phyloP scores from a whole-genome alignment of 2,888 invertebrate genomes.

The Dinocampus coccinellae region DNA sequence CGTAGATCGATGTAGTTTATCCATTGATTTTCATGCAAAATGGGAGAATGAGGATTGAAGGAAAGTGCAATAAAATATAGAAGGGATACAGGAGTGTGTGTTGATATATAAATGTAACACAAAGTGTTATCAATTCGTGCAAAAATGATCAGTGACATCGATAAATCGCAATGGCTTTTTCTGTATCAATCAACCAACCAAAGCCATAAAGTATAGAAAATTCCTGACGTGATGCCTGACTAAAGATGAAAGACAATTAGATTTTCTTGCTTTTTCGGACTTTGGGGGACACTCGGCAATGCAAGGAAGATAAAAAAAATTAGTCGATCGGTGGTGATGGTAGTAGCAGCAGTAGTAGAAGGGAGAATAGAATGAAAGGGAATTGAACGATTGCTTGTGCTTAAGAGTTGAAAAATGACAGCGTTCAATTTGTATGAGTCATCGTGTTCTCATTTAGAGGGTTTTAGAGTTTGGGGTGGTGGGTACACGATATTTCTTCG shows the following conservation, averaged over 20 bases:
- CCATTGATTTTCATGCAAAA: conserved; percentile 29
- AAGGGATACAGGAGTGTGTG: background rate
- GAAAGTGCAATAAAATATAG: background rate
- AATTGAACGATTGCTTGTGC: background rate
- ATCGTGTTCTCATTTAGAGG: background rate
- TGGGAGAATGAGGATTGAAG: background rate
- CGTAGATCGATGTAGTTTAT: conserved; percentile 31
- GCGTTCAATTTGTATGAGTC: conserved; percentile 3
- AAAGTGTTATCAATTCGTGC: background rate
- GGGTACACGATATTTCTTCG: background rate
- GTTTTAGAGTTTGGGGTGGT: background rate
- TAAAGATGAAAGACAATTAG: conserved; percentile 5
- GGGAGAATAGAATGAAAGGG: background rate
- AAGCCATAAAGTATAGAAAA: too few relatives aligned
- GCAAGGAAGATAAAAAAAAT: background rate
- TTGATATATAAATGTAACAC: conserved; percentile 7
- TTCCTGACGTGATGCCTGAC: background rate
- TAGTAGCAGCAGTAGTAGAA: background rate
- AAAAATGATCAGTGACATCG: conserved; percentile 14
- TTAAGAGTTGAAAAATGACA: background rate
- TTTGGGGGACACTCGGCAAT: background rate
- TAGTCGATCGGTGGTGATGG: background rate
- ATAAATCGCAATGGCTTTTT: background rate
- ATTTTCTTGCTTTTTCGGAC: conserved; percentile 1
- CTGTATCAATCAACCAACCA: background rate